Conservation (phyloP, 2,113 vertebrate species). For the Trochalopteron elliotii region DNA sequence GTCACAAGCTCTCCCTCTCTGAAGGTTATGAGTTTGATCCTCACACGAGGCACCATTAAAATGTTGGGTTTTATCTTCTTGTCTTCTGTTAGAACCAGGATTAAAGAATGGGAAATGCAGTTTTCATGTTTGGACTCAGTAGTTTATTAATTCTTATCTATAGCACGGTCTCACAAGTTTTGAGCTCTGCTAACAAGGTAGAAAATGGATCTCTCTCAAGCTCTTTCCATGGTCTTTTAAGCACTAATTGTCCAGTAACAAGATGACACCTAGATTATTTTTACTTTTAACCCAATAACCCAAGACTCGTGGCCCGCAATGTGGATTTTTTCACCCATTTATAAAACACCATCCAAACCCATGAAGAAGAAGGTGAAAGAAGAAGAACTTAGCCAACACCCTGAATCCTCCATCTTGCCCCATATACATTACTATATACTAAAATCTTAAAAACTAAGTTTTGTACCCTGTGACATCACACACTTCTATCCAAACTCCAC, state of each 20-base stretch:
- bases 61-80: background rate
- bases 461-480: background rate
- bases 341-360: background rate
- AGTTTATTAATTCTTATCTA: background rate
- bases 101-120: background rate
- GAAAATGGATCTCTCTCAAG: background rate
- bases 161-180: background rate
- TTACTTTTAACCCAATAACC: background rate
- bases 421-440: background rate
- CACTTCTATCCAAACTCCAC: background rate
- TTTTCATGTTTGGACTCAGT: background rate
- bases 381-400: background rate
- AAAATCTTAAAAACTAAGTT: background rate
- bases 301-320: background rate
- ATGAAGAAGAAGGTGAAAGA: background rate
- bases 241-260: background rate
- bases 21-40: conserved; percentile 89
- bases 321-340: background rate
- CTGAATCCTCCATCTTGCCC: background rate
- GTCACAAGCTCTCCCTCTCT: conserved; percentile 46
- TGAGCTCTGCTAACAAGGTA: background rate
- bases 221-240: background rate
- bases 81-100: background rate
- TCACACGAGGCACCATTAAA: conserved; percentile 80
- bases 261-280: background rate